Evolutionary conservation across 1,140 invertebrate genomes (phyloP), one percentile per base, ranked within the genome.

Genomic region (Nasonia longicornis): DNA sequence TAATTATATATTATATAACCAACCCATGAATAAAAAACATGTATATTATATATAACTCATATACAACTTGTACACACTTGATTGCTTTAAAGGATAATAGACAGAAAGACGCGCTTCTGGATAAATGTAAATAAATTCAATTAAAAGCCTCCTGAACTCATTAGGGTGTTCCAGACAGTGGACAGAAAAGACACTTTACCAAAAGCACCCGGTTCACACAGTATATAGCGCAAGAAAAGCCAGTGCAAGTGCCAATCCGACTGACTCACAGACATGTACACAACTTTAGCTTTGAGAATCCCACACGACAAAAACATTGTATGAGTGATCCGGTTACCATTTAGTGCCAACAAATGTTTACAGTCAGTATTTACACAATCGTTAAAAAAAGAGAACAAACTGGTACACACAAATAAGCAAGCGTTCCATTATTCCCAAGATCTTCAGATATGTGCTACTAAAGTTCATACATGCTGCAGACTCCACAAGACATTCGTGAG

Each of bases 121-220:
- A 77, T 75, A 48, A 77, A 77, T 11, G 29, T 64, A 66, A 76
- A 78, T 76, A 63, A 72, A 72, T 72, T 45, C 80, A 14, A 70
- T 77, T 45, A 77, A 83, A 84, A 79, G 85, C 85, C 88, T 89
- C 87, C 88, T 85, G 87, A 91, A 90, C 86, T 89, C 85, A 89
- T 91, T 90, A 91, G 90, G 89, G 83, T 89, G 89, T 91, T 91
- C 90, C 89, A 91, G 90, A 91, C 90, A 89, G 84, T 89, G 87
- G 86, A 87, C 86, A 86, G 85, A 87, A 80, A 87, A 84, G 26
- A 82, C 45, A 79, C 71, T 75, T 74, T 74, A 75, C 31, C 73
- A 79, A 76, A 82, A 79, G 77, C 78, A 83, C 74, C 72, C 35
- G 45, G 38, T 74, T 79, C 77, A 82, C 77, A 45, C 45, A 77